These are phyloP conservation scores for Delichon dasypus DNA, from an alignment of 2,797 vertebrate genomes.

Conservation along the genomic window DNA sequence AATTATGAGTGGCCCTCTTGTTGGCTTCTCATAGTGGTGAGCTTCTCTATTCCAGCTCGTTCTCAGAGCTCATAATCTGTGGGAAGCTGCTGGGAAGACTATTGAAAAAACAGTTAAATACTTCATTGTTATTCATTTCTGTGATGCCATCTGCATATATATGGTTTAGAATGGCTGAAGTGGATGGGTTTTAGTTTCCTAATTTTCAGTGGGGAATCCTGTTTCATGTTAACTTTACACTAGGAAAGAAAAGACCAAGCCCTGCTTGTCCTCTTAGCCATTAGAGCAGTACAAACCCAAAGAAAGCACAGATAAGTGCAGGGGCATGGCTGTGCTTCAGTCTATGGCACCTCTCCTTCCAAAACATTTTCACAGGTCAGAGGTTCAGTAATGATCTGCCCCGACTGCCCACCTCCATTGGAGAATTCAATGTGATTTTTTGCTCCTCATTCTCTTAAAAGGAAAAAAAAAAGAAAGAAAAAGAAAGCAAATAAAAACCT, in stretches of 20 bases:
- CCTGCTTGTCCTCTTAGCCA: fast-evolving
- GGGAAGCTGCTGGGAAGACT: background rate
- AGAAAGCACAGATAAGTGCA: background rate
- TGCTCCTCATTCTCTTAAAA: background rate
- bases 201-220: background rate
- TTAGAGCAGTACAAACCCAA: background rate
- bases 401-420: background rate
- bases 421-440: background rate
- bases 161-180: background rate
- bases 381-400: background rate
- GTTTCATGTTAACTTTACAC: background rate
- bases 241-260: background rate
- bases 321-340: background rate
- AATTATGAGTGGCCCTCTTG: background rate
- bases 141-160: background rate
- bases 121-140: background rate
- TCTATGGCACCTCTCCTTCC: background rate
- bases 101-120: background rate
- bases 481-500: background rate
- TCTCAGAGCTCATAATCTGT: background rate
- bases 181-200: background rate
- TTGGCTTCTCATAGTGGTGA: background rate
- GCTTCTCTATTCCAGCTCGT: background rate
- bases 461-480: background rate
- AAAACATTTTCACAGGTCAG: background rate